Base-by-base conservation (phyloP, 2,113 vertebrate genomes). In the Nothobranchius kuhntae region DNA sequence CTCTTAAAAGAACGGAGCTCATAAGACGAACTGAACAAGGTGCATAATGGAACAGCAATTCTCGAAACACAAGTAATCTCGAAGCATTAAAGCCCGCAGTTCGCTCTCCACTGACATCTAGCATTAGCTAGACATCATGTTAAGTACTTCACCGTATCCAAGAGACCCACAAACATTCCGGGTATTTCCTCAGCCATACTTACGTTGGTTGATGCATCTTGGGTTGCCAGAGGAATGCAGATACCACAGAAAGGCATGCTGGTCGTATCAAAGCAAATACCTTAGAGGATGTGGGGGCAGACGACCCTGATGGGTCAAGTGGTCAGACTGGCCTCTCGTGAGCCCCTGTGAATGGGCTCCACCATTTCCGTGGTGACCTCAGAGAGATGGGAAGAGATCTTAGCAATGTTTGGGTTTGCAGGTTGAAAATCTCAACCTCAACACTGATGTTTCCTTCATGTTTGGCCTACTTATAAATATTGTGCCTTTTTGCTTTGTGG, bases 371-470 rank as follows among this genome's bases (percentile, higher is more conserved):
- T 78, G 80, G 89, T 63, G 73, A 93, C 89, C 75, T 61, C 85
- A 55, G 80, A 56, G 85, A 86, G 88, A 91, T 90, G 82, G 82
- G 83, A 84, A 91, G 82, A 86, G 83, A 76, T 84, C 82, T 73
- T 71, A 89, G 86, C 80, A 92, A 92, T 93, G 92, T 86, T 71
- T 79, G 78, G 66, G 81, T 88, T 83, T 48, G 82, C 87, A 92
- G 82, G 78, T 88, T 65, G 73, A 48, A 68, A 51, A 55, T 78
- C 61, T 42, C 24, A 56, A 62, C 81, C 61, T 77, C 67, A 57
- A 53, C 65, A 45, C 36, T 40, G 50, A 45, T 80, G 75, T 87
- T 78, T 82, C 54, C 60, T 77, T 76, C 65, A 13, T 80, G 0
- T 21, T 30, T 30, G 30, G 3, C 61, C 66, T 80, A 15, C 1